Evolutionary conservation across 1,140 invertebrate genomes (phyloP), one percentile per base, ranked within the genome.

Genomic region (Drosophila grimshawi): DNA sequence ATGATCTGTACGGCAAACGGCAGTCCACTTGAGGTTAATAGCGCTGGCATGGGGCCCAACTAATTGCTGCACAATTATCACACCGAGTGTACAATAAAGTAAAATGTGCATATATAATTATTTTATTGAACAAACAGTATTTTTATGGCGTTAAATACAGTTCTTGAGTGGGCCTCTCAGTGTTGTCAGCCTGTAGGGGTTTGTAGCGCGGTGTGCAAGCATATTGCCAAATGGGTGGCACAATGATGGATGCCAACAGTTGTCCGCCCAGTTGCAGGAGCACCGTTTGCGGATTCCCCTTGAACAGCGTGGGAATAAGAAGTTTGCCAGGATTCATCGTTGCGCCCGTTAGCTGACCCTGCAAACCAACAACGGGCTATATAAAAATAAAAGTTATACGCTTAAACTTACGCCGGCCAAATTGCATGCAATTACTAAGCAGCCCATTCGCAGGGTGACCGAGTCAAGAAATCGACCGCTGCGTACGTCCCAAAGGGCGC

Each of bases 401-500:
- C 6, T 6, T 29, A 4, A 5, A 75, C 72, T 60, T 43, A 86
- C 78, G 30, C 78, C 78, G 0, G 67, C 63, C 5, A 86, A 52
- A 7, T 53, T 46, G 27, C 82, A 86, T 3, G 57, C 65, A 0
- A 63, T 62, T 10, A 86, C 64, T 1, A 86, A 39, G 4, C 80
- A 55, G 2, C 78, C 81, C 75, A 86, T 72, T 4, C 80, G 76
- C 7, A 83, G 39, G 5, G 71, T 69, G 8, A 76, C 79, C 41
- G 80, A 82, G 48, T 83, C 80, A 11, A 79, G 37, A 6, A 76
- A 82, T 2, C 76, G 63, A 27, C 71, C 80, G 48, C 74, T 83
- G 1, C 80, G 71, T 10, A 83, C 67, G 72, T 83, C 80, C 80
- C 80, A 83, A 32, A 81, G 51, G 8, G 80, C 67, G 11, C 80